These are phyloP conservation scores for Drosophila tanythrix DNA, from an alignment of 2,888 invertebrate species.

Conservation along the genomic window DNA sequence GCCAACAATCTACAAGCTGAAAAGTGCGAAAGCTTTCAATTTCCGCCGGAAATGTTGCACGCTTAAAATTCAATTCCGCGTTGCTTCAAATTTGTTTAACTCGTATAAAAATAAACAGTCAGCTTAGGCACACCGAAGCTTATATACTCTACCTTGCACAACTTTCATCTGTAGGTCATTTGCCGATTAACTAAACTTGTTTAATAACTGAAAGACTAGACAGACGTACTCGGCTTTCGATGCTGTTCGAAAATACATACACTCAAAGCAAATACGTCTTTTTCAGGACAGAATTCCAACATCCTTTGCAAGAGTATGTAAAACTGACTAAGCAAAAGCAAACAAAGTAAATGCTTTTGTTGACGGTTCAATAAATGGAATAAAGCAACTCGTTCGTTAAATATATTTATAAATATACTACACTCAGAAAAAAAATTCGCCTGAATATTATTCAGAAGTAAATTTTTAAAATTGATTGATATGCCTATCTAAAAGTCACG, in stretches of 20 bases:
- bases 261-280: background rate
- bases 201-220: background rate
- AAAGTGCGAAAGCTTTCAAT: constrained; percentile 33
- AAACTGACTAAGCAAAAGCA: background rate
- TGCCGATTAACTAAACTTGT: background rate
- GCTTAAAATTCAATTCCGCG: constrained; percentile 15
- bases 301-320: background rate
- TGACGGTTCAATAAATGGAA: background rate
- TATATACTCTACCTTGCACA: background rate
- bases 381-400: background rate
- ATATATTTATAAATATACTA: background rate
- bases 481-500: background rate
- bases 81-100: constrained; percentile 5
- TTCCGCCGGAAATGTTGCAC: constrained; percentile 40
- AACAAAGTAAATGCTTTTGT: constrained; percentile 11
- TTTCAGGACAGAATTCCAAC: background rate
- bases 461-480: background rate
- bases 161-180: background rate
- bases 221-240: background rate
- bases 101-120: background rate
- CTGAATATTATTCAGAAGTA: background rate
- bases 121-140: background rate
- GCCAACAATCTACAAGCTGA: constrained; percentile 1
- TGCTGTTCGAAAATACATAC: background rate
- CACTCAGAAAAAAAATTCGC: background rate